These are phyloP conservation scores for Catocala nupta DNA, from an alignment of 2,888 invertebrate species.

Conservation along the genomic window DNA sequence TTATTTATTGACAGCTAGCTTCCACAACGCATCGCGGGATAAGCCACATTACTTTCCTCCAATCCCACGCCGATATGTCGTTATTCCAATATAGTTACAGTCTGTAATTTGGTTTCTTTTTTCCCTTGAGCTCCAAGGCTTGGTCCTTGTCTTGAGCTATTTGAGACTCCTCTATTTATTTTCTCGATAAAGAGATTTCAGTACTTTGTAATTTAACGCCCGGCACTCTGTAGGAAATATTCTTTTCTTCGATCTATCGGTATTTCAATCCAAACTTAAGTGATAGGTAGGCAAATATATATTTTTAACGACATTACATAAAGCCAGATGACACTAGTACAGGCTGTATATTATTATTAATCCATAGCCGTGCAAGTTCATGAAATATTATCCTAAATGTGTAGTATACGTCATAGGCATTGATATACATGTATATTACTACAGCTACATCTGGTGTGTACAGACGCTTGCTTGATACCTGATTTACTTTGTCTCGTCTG, in stretches of 20 bases:
- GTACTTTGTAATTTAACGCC: slow-evolving; percentile 24
- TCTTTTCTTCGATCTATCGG: slow-evolving; percentile 4
- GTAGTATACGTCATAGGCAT: too few relatives aligned
- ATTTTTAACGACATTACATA: not conserved
- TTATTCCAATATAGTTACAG: slow-evolving; percentile 33
- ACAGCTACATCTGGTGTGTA: too few relatives aligned
- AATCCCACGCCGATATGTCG: slow-evolving; percentile 37
- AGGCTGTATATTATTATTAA: too few relatives aligned
- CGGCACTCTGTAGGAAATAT: slow-evolving; percentile 15
- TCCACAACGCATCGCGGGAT: slow-evolving; percentile 41
- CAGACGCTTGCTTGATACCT: too few relatives aligned
- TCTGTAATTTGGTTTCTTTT: slow-evolving; percentile 15
- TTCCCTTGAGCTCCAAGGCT: slow-evolving; percentile 15
- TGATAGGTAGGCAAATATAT: not conserved
- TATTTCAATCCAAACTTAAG: not conserved
- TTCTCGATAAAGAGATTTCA: slow-evolving; percentile 23
- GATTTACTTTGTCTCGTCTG: too few relatives aligned
- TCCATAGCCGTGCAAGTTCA: too few relatives aligned
- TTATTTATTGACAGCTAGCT: slow-evolving; percentile 56
- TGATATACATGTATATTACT: too few relatives aligned
- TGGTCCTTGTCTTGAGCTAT: slow-evolving; percentile 14
- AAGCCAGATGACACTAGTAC: too few relatives aligned
- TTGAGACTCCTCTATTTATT: slow-evolving; percentile 17
- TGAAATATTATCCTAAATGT: too few relatives aligned
- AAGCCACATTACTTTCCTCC: slow-evolving; percentile 45